Evolutionary conservation across 2,797 vertebrate genomes (phyloP), one percentile per base, ranked within the genome.

Genomic region (Silurus lanzhouensis): DNA sequence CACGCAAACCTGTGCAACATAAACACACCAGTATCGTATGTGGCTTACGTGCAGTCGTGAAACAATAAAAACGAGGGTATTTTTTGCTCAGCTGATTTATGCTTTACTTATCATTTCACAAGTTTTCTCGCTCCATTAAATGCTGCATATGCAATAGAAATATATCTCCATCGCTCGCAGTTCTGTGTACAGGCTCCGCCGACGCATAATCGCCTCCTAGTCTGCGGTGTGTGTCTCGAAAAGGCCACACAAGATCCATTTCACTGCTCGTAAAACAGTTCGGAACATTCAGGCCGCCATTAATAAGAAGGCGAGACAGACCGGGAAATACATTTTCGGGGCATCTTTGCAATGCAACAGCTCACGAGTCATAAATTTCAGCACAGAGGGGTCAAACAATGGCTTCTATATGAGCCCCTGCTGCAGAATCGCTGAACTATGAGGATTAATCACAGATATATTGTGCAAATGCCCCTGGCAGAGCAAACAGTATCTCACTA

Each of bases 381-480:
- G 64, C 48, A 70, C 72, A 81, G 77, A 84, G 55, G 85, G 83
- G 88, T 88, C 88, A 89, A 88, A 80, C 87, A 88, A 88, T 89
- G 81, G 70, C 80, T 81, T 82, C 63, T 85, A 84, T 82, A 87
- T 74, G 83, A 88, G 84, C 58, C 60, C 48, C 75, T 74, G 84
- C 78, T 81, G 84, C 78, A 81, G 71, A 82, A 88, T 66, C 61
- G 25, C 81, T 83, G 80, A 81, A 83, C 82, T 81, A 81, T 83
- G 85, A 81, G 70, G 84, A 88, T 89, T 88, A 85, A 89, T 87
- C 87, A 86, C 66, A 78, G 80, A 86, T 83, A 77, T 88, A 84
- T 88, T 85, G 78, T n/a, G 67, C 52, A 81, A 76, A 66, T 83
- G 83, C 64, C 67, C 72, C 57, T 63, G 82, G 60, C 71, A 79